Percentiles rank a stretch among this genome's conserved stretches.
These are phyloP conservation scores for Pristis pectinata DNA, from an alignment of 2,797 vertebrate species.

Conservation along the genomic window DNA sequence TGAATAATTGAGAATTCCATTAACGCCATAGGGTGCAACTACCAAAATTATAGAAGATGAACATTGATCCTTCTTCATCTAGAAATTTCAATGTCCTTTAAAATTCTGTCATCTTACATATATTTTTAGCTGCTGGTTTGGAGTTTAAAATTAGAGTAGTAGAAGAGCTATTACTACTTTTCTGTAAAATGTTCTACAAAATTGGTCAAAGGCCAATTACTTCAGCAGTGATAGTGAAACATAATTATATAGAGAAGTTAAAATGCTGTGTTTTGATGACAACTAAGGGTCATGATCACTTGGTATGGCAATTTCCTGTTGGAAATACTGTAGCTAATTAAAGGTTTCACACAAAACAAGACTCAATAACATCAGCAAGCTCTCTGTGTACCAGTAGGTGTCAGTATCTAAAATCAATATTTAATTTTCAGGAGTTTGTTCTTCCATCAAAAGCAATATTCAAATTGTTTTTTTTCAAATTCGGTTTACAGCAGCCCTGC, in stretches of 20 bases:
- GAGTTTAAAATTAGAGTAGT: background rate
- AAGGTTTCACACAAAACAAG: constrained; percentile 26
- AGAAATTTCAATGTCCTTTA: background rate
- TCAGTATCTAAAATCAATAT: constrained; percentile 44
- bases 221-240: background rate
- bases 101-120: constrained; percentile 39
- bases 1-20: background rate
- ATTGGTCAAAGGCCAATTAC: background rate
- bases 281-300: background rate
- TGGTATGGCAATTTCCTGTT: constrained; percentile 7
- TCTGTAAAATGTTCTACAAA: background rate
- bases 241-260: background rate
- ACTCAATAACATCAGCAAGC: constrained; percentile 6
- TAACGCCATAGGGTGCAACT: background rate
- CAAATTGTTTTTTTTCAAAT: constrained; percentile 44
- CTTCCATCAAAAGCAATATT: constrained; percentile 50
- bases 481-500: background rate
- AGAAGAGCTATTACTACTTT: background rate
- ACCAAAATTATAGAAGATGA: background rate
- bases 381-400: background rate
- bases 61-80: background rate
- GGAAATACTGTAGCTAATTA: constrained; percentile 28
- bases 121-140: background rate
- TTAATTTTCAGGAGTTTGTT: constrained; percentile 42
- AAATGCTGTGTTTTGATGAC: background rate